Evolutionary conservation across 64 coral and sea anemone species (phyloP), one percentile per base, ranked within the genome.

Genomic region (Pocillopora damicornis): DNA sequence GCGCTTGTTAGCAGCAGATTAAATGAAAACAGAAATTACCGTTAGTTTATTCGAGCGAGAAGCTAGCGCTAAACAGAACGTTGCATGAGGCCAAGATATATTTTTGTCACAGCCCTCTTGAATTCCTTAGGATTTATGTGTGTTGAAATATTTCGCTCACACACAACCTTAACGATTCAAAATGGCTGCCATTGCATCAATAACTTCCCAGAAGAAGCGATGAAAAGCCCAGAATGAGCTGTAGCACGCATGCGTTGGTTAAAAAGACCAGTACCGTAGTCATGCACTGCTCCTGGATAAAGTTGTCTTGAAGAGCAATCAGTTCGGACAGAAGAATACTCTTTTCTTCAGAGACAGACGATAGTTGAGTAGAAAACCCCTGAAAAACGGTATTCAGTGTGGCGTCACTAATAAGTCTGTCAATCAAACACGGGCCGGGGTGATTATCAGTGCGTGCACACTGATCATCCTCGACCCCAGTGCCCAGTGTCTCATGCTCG

Each of bases 321-420:
- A 85, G 65, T 35, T 73, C 81, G 65, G 45, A 72, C 9, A 85
- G 35, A 58, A 85, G 63, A 15, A 38, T 58, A 65, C 20, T 73
- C 81, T 85, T 85, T n/a, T 85, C 81, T 72, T 85, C 37, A 58
- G 65, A 72, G 45, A 85, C 11, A 85, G 81, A 85, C 81, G 26
- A 85, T 66, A 85, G 64, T 30, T 85, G 81, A 57, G 64, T 37
- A 57, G 69, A 72, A 36, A 85, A 20, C 37, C 35, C 81, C 81
- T 85, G 81, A 85, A 85, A 85, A 85, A 85, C 81, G 81, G 62
- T 63, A 85, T 42, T 63, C 81, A 85, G 81, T 72, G 36, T 82
- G 80, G 65, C 61, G 80, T 85, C 37, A 85, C 81, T 85, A 14
- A 73, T 1, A 82, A 62, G 9, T 17, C 37, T 15, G 80, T 38